These are phyloP conservation scores for Brevipalpus yothersi DNA, from an alignment of 1,140 invertebrate species.

Conservation along the genomic window DNA sequence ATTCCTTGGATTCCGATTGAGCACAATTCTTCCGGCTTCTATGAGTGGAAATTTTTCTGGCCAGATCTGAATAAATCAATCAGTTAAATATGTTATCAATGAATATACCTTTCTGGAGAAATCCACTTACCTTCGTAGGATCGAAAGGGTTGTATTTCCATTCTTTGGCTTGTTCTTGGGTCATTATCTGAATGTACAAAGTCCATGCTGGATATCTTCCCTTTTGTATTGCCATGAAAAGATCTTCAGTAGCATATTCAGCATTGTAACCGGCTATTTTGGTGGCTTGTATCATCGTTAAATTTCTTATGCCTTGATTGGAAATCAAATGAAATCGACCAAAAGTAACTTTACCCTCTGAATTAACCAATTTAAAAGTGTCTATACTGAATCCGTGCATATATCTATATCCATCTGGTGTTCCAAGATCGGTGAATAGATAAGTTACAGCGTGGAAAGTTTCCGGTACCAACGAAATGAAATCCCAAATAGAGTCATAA, in stretches of 20 bases:
- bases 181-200: slow-evolving; percentile 36
- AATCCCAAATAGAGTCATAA: slow-evolving; percentile 87
- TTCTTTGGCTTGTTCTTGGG: slow-evolving; percentile 27
- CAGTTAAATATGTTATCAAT: no score
- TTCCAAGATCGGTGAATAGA: slow-evolving; percentile 70
- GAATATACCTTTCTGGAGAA: no score
- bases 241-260: slow-evolving; percentile 58
- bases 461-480: slow-evolving; percentile 64
- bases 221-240: slow-evolving; percentile 64
- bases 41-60: slow-evolving; percentile 56
- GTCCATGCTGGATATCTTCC: slow-evolving; percentile 59
- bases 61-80: neutral
- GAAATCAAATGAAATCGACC: slow-evolving; percentile 65
- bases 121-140: slow-evolving; percentile 43
- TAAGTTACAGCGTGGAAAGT: slow-evolving; percentile 63
- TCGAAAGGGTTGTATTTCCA: slow-evolving; percentile 69
- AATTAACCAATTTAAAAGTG: slow-evolving; percentile 77
- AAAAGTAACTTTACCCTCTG: slow-evolving; percentile 44
- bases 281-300: slow-evolving; percentile 41
- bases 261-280: slow-evolving; percentile 46
- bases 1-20: slow-evolving; percentile 70
- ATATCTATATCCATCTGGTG: slow-evolving; percentile 63
- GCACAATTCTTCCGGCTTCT: slow-evolving; percentile 62
- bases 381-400: slow-evolving; percentile 94
- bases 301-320: slow-evolving; percentile 66